Conservation (phyloP, 2,113 vertebrate genomes). For the Ictidomys tridecemlineatus region DNA sequence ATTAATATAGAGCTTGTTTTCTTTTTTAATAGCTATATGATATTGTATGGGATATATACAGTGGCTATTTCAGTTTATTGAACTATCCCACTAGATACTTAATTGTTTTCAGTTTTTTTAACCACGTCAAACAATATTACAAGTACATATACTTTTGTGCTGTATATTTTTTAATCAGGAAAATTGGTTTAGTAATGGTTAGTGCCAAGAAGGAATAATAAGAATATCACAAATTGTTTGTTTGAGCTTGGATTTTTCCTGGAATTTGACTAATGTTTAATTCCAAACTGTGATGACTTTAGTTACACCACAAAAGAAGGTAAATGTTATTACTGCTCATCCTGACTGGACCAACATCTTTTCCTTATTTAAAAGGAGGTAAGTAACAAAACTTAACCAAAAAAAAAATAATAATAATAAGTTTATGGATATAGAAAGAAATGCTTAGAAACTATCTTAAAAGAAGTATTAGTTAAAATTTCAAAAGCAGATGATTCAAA, state of each 20-base stretch:
- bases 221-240: constrained; percentile 30
- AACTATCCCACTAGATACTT: constrained; percentile 9
- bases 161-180: constrained; percentile 28
- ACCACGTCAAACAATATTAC: constrained; percentile 40
- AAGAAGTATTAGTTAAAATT: constrained; percentile 58
- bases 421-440: not conserved
- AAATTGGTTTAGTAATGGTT: constrained; percentile 22
- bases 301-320: constrained; percentile 52
- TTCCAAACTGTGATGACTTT: constrained; percentile 58
- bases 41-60: not conserved
- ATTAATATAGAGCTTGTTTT: constrained; percentile 23
- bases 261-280: constrained; percentile 48
- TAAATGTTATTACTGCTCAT: constrained; percentile 30
- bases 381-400: constrained; percentile 29
- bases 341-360: not conserved
- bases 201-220: constrained; percentile 28
- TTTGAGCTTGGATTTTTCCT: constrained; percentile 37
- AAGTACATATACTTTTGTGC: not conserved
- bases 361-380: not conserved
- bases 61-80: constrained; percentile 36
- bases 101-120: constrained; percentile 2
- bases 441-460: constrained; percentile 13
- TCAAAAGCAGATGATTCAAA: constrained; percentile 10
- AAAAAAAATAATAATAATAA: not conserved
- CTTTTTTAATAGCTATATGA: constrained; percentile 37